Conservation (phyloP, 2,113 vertebrate genomes). For the Malurus cyaneus region DNA sequence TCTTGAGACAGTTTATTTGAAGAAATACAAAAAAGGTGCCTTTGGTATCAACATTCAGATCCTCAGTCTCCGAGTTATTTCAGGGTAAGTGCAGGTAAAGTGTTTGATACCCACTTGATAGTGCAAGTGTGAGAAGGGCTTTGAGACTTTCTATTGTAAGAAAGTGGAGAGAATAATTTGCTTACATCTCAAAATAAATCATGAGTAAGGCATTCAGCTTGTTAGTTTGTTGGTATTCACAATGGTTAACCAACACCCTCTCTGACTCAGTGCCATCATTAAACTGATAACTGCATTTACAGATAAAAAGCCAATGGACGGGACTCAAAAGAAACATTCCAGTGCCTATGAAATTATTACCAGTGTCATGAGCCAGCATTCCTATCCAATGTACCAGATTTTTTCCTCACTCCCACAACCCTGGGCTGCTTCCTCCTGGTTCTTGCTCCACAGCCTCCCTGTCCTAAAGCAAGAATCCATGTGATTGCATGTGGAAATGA, state of each 20-base stretch:
- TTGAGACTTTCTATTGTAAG: background rate
- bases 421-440: background rate
- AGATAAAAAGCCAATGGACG: background rate
- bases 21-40: background rate
- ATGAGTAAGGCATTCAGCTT: conserved; percentile 27
- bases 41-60: background rate
- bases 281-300: background rate
- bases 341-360: background rate
- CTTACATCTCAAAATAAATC: background rate
- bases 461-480: background rate
- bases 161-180: background rate
- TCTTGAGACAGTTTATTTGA: background rate
- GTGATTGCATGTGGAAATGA: background rate
- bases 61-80: background rate
- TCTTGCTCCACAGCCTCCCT: background rate
- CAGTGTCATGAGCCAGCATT: conserved; percentile 5
- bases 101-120: background rate
- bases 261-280: conserved; percentile 4
- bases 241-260: conserved; percentile 37
- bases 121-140: background rate
- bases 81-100: background rate
- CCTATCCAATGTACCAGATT: background rate
- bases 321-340: conserved; percentile 22
- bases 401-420: conserved; percentile 12
- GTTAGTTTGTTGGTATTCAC: conserved; percentile 15